Evolutionary conservation across 2,113 vertebrate species (phyloP), one percentile per base, ranked within the genome.

Genomic region (Salvelinus fontinalis): DNA sequence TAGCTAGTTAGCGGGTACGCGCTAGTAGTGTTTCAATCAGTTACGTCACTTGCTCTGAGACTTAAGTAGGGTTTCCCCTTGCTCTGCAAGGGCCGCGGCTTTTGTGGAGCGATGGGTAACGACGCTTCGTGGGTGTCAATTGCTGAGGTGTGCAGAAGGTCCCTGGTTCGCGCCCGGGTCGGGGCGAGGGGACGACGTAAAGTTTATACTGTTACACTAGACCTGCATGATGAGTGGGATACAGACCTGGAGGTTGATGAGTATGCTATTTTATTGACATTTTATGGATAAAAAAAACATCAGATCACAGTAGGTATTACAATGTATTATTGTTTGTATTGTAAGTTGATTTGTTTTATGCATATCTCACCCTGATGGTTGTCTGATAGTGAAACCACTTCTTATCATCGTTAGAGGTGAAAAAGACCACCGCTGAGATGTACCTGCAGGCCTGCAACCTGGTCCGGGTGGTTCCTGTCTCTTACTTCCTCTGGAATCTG

Each of bases 361-460:
- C 39, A 26, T 24, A 11, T 6, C 14, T 51, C 49, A 11, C 20
- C 57, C 20, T 60, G 66, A 31, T 34, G 13, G 29, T 20, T 67
- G 66, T 66, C 34, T 34, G 34, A 34, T 34, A 51, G 14, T 9
- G 29, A 31, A 29, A 67, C 5, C 16, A 6, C 14, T 67, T 14
- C 9, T 67, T 31, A 31, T 18, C 16, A 14, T 34, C 29, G 16
- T 34, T 80, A 90, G 90, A 87, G 49, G 76, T 70, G 29, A 82
- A 85, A 51, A 83, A 77, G 14, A 86, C 90, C 8, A 73, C 80
- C 22, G 71, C 74, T 80, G 90, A 96, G 5, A 51, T 95, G 14
- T 97, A 96, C 85, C 76, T 93, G 74, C 92, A 95, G 82, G 96
- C 95, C 75, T 95, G 94, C 89, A 92, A 83, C 44, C 71, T 95